A percentile compares a stretch with the other conserved stretches of the same genome.
Conservation (phyloP, 2,888 invertebrate species). For the Mystacides longicornis region DNA sequence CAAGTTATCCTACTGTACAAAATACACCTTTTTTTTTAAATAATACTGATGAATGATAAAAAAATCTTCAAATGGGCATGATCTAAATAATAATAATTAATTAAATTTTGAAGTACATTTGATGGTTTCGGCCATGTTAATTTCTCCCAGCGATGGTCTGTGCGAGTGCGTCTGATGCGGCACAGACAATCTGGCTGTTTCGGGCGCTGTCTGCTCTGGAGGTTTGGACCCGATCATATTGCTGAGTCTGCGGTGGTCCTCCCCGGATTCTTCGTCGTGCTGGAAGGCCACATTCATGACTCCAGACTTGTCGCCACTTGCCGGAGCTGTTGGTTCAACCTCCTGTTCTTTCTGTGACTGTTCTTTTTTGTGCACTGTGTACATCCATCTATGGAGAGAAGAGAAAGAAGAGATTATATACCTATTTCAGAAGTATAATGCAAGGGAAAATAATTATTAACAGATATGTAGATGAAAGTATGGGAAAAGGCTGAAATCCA, state of each 20-base stretch:
- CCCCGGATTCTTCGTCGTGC: constrained; percentile 35
- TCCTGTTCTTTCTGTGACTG: constrained; percentile 27
- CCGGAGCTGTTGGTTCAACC: constrained; percentile 26
- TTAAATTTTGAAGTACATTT: constrained; percentile 24
- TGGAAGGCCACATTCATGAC: constrained; percentile 44
- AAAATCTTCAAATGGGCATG: too few relatives aligned
- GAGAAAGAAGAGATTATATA: background rate
- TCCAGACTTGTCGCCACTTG: constrained; percentile 32
- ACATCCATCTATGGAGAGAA: constrained; percentile 55
- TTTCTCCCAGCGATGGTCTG: constrained; percentile 21
- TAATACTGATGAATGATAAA: too few relatives aligned
- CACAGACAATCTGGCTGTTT: constrained; percentile 30
- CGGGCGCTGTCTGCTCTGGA: constrained; percentile 34
- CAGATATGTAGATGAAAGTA: background rate
- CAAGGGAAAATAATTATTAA: background rate
- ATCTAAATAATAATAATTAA: too few relatives aligned
- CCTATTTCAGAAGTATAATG: background rate
- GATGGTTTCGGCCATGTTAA: constrained; percentile 25
- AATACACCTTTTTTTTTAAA: too few relatives aligned
- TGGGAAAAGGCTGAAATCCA: too few relatives aligned
- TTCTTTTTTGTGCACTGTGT: constrained; percentile 57
- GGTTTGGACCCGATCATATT: constrained; percentile 34
- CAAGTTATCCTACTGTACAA: too few relatives aligned
- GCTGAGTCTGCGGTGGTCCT: constrained; percentile 19
- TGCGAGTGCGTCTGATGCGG: constrained; percentile 13